phyloP scores from a whole-genome alignment of 1,140 invertebrate genomes.

The Dysdera silvatica region DNA sequence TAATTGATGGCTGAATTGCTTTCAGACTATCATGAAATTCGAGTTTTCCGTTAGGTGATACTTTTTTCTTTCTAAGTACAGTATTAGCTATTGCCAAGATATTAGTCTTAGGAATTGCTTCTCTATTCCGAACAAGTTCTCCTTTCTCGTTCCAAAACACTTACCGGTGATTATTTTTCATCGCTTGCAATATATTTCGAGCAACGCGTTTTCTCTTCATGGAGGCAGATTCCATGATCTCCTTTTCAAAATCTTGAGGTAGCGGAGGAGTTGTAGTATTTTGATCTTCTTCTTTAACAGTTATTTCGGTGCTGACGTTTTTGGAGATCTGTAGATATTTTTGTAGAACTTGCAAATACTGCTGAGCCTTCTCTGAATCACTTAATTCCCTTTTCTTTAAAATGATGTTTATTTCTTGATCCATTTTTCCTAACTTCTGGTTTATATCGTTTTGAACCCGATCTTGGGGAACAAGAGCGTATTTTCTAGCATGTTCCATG shows the following conservation, averaged over 20 bases:
- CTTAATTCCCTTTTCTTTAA: neutral
- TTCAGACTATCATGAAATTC: no score
- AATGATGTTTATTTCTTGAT: neutral
- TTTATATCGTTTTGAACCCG: neutral
- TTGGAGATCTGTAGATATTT: neutral
- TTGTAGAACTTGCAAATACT: slow-evolving; percentile 4
- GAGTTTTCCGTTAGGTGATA: no score
- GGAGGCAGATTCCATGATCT: neutral
- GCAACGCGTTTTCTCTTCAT: neutral
- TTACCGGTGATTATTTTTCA: neutral
- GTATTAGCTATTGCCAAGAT: neutral
- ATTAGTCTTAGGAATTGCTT: neutral
- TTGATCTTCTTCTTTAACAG: neutral
- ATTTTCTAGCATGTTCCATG: slow-evolving; percentile 8
- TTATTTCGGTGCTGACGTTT: neutral
- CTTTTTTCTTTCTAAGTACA: neutral
- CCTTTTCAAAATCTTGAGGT: neutral
- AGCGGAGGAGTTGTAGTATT: no score
- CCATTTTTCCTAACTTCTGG: neutral
- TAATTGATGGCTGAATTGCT: no score
- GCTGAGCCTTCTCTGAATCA: neutral
- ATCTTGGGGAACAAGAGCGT: neutral
- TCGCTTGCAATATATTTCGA: neutral
- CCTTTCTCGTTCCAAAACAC: neutral
- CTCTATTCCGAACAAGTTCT: neutral